Base-by-base conservation (phyloP, 2,797 vertebrate genomes). In the Aplochiton taeniatus region DNA sequence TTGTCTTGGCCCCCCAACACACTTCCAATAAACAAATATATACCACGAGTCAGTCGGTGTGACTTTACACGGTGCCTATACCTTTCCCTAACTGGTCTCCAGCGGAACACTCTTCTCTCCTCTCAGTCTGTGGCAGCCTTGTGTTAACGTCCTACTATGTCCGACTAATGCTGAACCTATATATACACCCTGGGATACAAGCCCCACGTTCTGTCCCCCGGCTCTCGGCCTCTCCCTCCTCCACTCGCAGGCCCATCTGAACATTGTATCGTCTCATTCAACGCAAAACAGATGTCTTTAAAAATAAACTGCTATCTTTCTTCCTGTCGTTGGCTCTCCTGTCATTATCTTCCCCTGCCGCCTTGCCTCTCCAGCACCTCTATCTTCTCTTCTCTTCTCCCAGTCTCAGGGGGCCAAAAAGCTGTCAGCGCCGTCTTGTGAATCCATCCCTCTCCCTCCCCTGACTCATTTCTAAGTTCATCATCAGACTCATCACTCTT, bases 281-380 rank as follows among this genome's bases (percentile, higher is more conserved):
- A 84, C 88, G 74, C 83, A 80, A 74, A 85, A 66, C 89, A 91
- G 85, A 82, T 89, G 85, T 41, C n/a, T 83, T 83, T 85, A 88
- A 87, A 90, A 83, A 85, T 85, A 85, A 67, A 69, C 74, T 63
- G 56, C 73, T 81, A 81, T 88, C 82, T 83, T 70, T 77, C 78
- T 75, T 80, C 63, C 63, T 58, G 51, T 58, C 74, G 74, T 52
- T 62, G 77, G 69, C 46, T 31, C 16, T 41, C 13, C 57, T 76
- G 76, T 75, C 81, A 80, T 79, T 83, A 86, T 82, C 78, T 64
- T 61, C 63, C 20, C 20, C 43, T 31, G 18, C 53, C 49, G 57
- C 55, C 17, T 42, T 46, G 50, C 45, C 64, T 62, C 62, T 51
- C 31, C 46, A 18, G 48, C 51, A 52, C 50, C 56, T 61, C 61